Conservation (phyloP, 2,113 vertebrate species). For the Sarotherodon lohbergeri region DNA sequence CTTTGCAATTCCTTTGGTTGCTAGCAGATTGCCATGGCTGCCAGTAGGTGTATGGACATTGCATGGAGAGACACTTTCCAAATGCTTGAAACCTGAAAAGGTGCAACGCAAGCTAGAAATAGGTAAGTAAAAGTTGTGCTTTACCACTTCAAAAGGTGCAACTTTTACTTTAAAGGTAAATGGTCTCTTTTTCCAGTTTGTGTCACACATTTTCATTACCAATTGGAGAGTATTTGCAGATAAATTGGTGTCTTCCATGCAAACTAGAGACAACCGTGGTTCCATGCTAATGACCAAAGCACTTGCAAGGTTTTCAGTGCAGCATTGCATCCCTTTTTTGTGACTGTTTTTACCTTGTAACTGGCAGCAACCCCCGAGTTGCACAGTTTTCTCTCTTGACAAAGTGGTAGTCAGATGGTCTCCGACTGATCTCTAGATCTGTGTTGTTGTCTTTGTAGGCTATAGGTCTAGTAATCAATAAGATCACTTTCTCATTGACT, state of each 20-base stretch:
- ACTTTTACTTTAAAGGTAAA: neutral
- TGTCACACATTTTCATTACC: neutral
- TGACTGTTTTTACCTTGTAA: neutral
- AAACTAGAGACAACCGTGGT: neutral
- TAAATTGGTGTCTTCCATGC: neutral
- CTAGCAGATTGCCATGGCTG: neutral
- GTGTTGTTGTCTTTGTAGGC: neutral
- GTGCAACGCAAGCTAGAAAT: neutral
- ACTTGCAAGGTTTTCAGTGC: neutral
- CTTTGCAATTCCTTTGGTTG: neutral
- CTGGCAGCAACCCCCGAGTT: neutral
- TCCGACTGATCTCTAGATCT: neutral
- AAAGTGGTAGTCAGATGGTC: neutral
- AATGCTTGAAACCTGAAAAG: neutral
- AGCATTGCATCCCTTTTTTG: neutral
- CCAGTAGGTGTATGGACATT: neutral
- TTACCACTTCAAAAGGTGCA: neutral
- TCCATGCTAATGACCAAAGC: neutral
- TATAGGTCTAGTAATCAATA: neutral
- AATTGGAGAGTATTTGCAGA: neutral
- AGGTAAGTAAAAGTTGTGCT: neutral
- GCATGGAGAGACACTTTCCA: neutral
- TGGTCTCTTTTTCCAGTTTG: neutral
- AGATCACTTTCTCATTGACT: neutral
- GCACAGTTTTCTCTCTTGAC: neutral